Conservation (phyloP, 2,888 invertebrate genomes). For the Deladenus siricidicola region DNA sequence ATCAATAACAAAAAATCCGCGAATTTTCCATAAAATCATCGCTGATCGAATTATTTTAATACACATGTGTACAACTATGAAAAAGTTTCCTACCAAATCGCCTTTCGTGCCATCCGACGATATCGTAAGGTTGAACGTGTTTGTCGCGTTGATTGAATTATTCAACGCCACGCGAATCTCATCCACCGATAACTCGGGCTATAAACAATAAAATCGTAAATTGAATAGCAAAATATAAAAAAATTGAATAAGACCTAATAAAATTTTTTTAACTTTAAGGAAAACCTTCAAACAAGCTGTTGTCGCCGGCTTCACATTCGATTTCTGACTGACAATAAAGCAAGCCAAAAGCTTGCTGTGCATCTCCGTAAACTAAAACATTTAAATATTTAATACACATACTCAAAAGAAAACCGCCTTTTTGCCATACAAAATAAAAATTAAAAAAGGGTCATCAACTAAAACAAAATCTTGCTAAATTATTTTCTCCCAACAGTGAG, state of each 20-base stretch:
- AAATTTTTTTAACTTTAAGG: too few relatives aligned
- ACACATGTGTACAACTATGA: too few relatives aligned
- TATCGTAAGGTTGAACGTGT: background rate
- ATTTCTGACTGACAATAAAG: constrained; percentile 5
- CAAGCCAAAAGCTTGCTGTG: background rate
- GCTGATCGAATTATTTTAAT: too few relatives aligned
- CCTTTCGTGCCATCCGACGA: background rate
- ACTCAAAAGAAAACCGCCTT: background rate
- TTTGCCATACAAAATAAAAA: too few relatives aligned
- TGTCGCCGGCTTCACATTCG: background rate
- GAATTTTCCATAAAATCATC: too few relatives aligned
- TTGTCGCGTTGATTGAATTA: background rate
- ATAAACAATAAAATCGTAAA: too few relatives aligned
- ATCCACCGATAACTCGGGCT: background rate
- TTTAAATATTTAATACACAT: background rate
- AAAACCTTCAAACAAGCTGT: constrained; percentile 4
- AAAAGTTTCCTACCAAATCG: background rate
- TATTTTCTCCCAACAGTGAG: too few relatives aligned
- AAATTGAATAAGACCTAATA: too few relatives aligned
- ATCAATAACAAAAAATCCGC: too few relatives aligned
- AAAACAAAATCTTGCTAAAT: too few relatives aligned
- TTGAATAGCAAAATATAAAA: too few relatives aligned
- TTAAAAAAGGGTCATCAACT: too few relatives aligned
- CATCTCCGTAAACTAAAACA: background rate
- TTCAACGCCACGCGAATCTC: background rate